Conservation (phyloP, 2,797 vertebrate genomes). For the Pelobates cultripes region DNA sequence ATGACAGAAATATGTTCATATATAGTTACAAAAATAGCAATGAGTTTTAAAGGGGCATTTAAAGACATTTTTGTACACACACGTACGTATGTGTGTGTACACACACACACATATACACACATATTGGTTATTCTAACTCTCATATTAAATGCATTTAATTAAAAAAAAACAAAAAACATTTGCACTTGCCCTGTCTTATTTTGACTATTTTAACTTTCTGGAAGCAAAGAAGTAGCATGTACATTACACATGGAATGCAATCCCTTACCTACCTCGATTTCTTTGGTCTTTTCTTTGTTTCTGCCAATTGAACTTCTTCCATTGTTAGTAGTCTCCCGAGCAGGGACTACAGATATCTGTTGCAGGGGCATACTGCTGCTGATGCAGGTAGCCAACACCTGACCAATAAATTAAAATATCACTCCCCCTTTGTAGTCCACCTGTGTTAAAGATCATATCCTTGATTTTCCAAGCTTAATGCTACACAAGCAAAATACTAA, state of each 20-base stretch:
- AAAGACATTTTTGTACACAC: no score
- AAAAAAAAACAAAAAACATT: no score
- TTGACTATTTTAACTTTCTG: no score
- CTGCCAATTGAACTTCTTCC: constrained; percentile 78
- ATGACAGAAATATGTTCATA: no score
- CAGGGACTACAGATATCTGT: constrained; percentile 91
- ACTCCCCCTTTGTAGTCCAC: constrained; percentile 70
- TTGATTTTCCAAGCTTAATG: constrained; percentile 70
- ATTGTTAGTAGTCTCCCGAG: constrained; percentile 78
- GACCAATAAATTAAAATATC: constrained; percentile 69
- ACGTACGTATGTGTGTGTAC: no score
- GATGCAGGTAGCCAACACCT: constrained; percentile 69
- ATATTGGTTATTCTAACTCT: no score
- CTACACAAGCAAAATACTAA: constrained; percentile 62
- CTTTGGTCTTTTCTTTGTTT: constrained; percentile 87
- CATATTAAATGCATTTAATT: no score
- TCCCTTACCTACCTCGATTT: constrained; percentile 78
- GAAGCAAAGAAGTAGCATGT: no score
- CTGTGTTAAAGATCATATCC: constrained; percentile 75
- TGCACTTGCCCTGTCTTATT: no score
- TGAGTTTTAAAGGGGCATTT: no score
- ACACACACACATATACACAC: no score
- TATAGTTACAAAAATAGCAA: no score
- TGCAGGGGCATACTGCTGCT: constrained; percentile 87
- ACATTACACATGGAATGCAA: constrained; percentile 8